Evolutionary conservation across 1,140 invertebrate genomes (phyloP), one percentile per base, ranked within the genome.

Genomic region (Pinna nobilis): DNA sequence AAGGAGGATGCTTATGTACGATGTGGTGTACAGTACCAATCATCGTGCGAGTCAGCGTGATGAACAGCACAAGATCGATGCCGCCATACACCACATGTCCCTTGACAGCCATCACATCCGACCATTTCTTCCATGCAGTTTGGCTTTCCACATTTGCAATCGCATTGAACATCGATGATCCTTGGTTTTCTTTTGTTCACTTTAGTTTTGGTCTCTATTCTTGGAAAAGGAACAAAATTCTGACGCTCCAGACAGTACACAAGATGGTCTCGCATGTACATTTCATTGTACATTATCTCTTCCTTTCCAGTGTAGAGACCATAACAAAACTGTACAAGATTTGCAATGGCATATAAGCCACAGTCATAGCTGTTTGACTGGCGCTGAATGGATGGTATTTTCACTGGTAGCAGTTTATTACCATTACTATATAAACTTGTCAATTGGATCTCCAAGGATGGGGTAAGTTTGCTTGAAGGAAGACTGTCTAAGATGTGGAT

Each of bases 331-430:
- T 65, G 28, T 5, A 65, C 28, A 18, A 33, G 13, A 18, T 65
- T 65, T 50, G 61, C 44, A 33, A 65, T 65, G n/a, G 41, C 61
- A 65, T 49, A 50, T 35, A 50, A 65, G 32, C 41, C 41, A 65
- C 61, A 65, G 37, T 50, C 47, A 65, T 32, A 3, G 2, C 37
- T 30, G 35, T 65, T 65, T 30, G 30, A 30, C 44, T 50, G 61
- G 32, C 32, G 61, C 23, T 65, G 41, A 15, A 32, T 32, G 4
- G 28, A 7, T 30, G 25, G 61, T 2, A 65, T 18, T 47, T 33
- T 28, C 1, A 65, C 44, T 25, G 28, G 41, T 13, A 50, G 28
- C 3, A 15, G 1, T 1, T 30, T 30, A 1, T 65, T 30, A n/a
- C 15, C 25, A 2, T 3, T 1, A 1, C 25, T 30, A 15, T 65